Base-by-base conservation (phyloP, 1,140 invertebrate genomes). In the Coelopa frigida region DNA sequence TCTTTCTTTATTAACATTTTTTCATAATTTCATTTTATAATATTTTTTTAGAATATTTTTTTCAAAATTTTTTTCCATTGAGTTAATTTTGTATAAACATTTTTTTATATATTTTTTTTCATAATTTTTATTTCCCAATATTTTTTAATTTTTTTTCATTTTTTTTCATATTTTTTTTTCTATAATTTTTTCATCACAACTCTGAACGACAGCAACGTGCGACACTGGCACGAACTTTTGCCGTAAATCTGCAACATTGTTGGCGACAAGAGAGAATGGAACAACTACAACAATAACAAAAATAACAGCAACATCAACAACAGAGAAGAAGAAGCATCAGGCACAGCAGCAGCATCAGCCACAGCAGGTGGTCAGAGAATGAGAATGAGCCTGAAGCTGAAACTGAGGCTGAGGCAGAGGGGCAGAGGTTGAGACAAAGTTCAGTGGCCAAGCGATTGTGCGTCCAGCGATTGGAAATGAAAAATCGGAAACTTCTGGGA, bases 1-100 rank as follows among this genome's bases (percentile, higher is more conserved):
- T n/a, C n/a, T n/a, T n/a, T n/a, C n/a, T n/a, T n/a, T n/a, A n/a
- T n/a, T n/a, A n/a, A n/a, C n/a, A n/a, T n/a, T n/a, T n/a, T n/a
- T n/a, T n/a, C n/a, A n/a, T n/a, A n/a, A n/a, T n/a, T n/a, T n/a
- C n/a, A n/a, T n/a, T n/a, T n/a, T n/a, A n/a, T n/a, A n/a, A n/a
- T n/a, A n/a, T n/a, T n/a, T n/a, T n/a, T n/a, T n/a, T n/a, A n/a
- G n/a, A n/a, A n/a, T n/a, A n/a, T n/a, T n/a, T n/a, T n/a, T n/a
- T n/a, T n/a, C n/a, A n/a, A 42, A 42, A 42, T 42, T 17, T 5
- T 20, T 42, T 42, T 31, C 32, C 27, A 42, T 42, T 20, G 40
- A 20, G 27, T 42, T 42, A 18, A 20, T 42, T 42, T 24, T 15
- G 40, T 29, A n/a, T 29, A 42, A 42, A 42, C 22, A n/a, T n/a